Conservation (phyloP, 2,113 vertebrate genomes). For the Eurystomus gularis region DNA sequence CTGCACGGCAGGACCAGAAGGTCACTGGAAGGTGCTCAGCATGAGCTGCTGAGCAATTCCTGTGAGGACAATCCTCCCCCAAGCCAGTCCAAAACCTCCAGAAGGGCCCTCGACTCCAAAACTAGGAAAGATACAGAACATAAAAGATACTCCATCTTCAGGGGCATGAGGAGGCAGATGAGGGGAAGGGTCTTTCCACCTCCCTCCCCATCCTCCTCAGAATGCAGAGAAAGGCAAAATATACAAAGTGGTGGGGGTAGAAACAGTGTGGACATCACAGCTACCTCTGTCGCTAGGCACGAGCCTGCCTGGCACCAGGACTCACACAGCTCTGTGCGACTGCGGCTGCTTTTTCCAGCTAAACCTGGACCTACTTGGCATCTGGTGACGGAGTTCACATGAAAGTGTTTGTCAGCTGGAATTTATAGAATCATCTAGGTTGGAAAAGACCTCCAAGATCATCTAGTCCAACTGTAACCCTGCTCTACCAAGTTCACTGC, state of each 20-base stretch:
- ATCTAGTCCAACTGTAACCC: no score
- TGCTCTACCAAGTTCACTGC: no score
- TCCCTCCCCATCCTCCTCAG: not conserved
- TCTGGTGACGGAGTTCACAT: not conserved
- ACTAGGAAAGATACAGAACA: not conserved
- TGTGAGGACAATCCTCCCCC: not conserved
- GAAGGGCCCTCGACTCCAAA: not conserved
- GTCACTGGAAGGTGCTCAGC: not conserved
- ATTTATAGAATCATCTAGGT: no score
- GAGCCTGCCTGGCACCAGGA: not conserved
- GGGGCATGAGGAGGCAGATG: fast-evolving
- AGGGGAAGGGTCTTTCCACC: no score
- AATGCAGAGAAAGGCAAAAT: no score
- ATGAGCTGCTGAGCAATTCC: not conserved
- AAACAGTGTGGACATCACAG: not conserved
- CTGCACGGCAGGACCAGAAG: not conserved
- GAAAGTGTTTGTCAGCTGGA: not conserved
- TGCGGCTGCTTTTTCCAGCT: not conserved
- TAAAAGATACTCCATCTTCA: not conserved
- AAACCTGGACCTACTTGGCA: not conserved
- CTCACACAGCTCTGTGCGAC: not conserved
- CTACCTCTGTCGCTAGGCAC: not conserved
- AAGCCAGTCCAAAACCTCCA: fast-evolving
- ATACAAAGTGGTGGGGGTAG: not conserved
- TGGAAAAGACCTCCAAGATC: no score